A percentile compares a stretch with the other conserved stretches of the same genome.
phyloP scores from a whole-genome alignment of 2,797 vertebrate species.

The Pitangus sulphuratus region DNA sequence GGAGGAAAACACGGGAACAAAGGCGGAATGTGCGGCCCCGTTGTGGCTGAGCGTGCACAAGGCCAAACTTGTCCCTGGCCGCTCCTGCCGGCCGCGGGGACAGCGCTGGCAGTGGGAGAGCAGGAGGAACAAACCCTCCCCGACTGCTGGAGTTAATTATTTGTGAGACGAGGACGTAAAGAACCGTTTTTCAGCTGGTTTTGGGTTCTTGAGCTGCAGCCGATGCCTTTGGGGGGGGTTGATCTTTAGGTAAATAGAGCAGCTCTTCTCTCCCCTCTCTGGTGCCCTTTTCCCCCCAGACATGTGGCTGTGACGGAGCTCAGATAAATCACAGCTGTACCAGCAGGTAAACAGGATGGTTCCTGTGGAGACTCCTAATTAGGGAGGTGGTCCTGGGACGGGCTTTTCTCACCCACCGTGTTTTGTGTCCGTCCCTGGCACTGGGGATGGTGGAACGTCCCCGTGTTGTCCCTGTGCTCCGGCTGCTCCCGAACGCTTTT shows the following conservation, averaged over 20 bases:
- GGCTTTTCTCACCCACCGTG: rapidly evolving
- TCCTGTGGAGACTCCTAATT: neutral
- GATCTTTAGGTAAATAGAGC: neutral
- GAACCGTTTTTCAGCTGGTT: neutral
- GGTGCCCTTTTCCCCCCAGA: neutral
- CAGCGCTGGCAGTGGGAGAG: neutral
- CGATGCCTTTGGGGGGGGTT: neutral
- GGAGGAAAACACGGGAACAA: neutral
- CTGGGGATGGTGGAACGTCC: neutral
- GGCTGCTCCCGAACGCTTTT: neutral
- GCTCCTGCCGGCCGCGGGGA: rapidly evolving
- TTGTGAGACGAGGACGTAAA: neutral
- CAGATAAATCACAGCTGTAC: neutral
- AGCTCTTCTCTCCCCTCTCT: neutral
- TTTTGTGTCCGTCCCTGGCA: neutral
- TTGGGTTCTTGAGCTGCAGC: neutral
- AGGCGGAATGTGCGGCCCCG: neutral
- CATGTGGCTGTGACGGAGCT: rapidly evolving
- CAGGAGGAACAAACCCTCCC: neutral
- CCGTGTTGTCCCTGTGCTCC: neutral
- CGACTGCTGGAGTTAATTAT: neutral
- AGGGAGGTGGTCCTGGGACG: neutral
- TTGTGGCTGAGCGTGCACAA: neutral
- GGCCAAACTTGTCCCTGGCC: neutral
- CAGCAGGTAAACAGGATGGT: neutral